Conservation (phyloP, 2,113 vertebrate genomes). For the Condylura cristata region DNA sequence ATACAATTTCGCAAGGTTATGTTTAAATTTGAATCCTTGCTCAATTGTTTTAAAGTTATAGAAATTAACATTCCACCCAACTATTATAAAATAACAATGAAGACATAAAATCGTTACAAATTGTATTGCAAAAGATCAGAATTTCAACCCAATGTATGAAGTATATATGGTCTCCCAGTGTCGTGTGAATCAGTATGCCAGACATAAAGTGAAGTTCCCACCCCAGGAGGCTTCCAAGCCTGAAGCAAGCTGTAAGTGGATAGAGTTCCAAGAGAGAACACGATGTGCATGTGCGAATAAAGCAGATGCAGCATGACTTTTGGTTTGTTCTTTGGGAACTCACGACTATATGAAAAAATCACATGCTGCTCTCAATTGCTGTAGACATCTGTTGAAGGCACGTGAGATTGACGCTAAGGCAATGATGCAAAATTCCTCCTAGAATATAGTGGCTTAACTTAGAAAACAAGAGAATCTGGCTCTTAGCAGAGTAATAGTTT, state of each 20-base stretch:
- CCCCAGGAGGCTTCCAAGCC: slow-evolving; percentile 44
- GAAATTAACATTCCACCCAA: not conserved
- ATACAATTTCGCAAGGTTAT: not conserved
- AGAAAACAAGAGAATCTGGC: not conserved
- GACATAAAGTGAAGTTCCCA: not conserved
- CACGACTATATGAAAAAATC: slow-evolving; percentile 52
- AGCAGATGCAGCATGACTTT: slow-evolving; percentile 59
- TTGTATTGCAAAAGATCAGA: not conserved
- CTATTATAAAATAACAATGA: not conserved
- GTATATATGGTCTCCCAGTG: not conserved
- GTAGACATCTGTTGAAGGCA: slow-evolving; percentile 73
- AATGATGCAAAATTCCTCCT: not conserved
- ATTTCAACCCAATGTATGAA: slow-evolving; percentile 32
- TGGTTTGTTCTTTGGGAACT: slow-evolving; percentile 56
- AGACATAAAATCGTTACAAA: slow-evolving; percentile 11
- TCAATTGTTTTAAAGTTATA: slow-evolving; percentile 16
- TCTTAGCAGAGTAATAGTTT: not conserved
- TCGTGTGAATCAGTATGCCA: slow-evolving; percentile 31
- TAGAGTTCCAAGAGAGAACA: slow-evolving; percentile 64
- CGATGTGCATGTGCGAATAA: slow-evolving; percentile 6
- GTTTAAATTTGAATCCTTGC: slow-evolving; percentile 35
- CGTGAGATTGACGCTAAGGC: not conserved
- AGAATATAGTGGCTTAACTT: not conserved
- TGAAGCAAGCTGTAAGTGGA: slow-evolving; percentile 50
- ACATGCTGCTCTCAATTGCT: slow-evolving; percentile 54